Conservation (phyloP, 2,113 vertebrate species). For the Ictalurus punctatus region DNA sequence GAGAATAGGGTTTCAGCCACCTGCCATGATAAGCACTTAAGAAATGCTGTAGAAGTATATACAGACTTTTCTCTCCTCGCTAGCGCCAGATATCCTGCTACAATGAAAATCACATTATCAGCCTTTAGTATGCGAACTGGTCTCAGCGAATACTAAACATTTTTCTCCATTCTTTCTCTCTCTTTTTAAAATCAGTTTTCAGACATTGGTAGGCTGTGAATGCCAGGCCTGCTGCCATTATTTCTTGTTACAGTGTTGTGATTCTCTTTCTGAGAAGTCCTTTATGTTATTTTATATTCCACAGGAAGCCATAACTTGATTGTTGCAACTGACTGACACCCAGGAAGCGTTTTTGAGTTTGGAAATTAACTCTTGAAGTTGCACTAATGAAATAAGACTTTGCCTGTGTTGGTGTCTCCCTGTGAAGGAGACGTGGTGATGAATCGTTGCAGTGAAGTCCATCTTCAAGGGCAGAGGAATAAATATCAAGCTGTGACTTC, state of each 20-base stretch:
- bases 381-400: conserved; percentile 71
- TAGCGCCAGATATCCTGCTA: conserved; percentile 47
- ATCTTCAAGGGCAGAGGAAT: conserved; percentile 73
- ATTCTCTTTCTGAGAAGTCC: neutral
- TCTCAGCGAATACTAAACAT: conserved; percentile 47
- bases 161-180: conserved; percentile 25
- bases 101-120: conserved; percentile 56
- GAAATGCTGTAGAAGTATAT: conserved; percentile 51
- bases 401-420: conserved; percentile 63
- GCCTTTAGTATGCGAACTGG: conserved; percentile 38
- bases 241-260: conserved; percentile 21
- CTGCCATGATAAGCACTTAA: conserved; percentile 58
- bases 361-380: conserved; percentile 65
- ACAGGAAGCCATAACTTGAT: conserved; percentile 41
- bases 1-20: conserved; percentile 54
- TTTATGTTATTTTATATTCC: conserved; percentile 21
- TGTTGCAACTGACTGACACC: conserved; percentile 53
- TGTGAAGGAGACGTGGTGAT: conserved; percentile 68
- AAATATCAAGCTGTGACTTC: conserved; percentile 70
- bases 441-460: conserved; percentile 62
- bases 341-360: conserved; percentile 56
- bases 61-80: conserved; percentile 40
- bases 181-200: conserved; percentile 31
- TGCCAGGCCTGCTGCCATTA: conserved; percentile 20
- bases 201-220: conserved; percentile 33